These are phyloP conservation scores for Falco rusticolus DNA, from an alignment of 2,797 vertebrate genomes.

Conservation along the genomic window DNA sequence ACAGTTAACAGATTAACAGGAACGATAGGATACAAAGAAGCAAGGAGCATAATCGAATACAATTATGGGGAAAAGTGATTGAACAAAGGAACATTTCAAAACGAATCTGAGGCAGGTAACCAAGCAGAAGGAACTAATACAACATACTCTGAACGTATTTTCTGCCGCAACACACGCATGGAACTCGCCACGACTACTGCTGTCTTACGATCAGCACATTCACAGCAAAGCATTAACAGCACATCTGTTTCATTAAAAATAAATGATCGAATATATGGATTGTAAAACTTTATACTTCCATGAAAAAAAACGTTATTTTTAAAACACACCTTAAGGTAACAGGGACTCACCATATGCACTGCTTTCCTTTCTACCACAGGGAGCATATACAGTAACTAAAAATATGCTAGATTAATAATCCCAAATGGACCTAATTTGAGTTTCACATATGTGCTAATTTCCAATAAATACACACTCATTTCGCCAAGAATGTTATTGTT, in stretches of 20 bases:
- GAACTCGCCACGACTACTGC: neutral
- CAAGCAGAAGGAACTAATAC: neutral
- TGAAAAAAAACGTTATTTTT: neutral
- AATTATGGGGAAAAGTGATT: neutral
- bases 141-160: neutral
- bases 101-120: neutral
- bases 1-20: neutral
- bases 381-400: neutral
- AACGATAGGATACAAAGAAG: neutral
- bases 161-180: neutral
- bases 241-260: constrained; percentile 1
- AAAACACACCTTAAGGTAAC: neutral
- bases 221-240: neutral
- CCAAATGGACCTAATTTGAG: neutral
- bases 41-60: neutral
- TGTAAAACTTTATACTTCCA: neutral
- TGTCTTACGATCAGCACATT: neutral
- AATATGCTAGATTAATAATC: neutral
- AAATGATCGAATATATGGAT: neutral
- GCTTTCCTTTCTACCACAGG: neutral
- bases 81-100: neutral
- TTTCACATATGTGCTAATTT: neutral
- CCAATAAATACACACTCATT: neutral
- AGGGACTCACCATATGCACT: neutral
- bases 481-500: neutral